These are phyloP conservation scores for Echinometra lucunter DNA, from an alignment of 53 echinoderm and acorn worm genomes.

Conservation along the genomic window DNA sequence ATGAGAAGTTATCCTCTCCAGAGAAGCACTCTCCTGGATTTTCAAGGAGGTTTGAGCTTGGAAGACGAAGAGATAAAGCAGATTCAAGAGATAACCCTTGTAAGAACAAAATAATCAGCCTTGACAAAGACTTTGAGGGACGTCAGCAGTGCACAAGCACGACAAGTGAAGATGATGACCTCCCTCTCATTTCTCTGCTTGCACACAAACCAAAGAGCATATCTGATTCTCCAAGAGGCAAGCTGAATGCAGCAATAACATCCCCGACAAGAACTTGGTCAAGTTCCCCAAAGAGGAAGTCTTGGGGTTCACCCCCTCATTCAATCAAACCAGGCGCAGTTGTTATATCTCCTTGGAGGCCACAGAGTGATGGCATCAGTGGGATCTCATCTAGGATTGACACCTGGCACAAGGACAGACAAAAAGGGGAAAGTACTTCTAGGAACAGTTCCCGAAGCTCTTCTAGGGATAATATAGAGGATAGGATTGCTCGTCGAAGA, in stretches of 20 bases:
- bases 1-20: neutral
- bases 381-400: neutral
- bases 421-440: neutral
- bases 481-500: neutral
- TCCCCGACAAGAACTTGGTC: constrained; percentile 10
- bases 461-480: neutral
- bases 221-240: neutral
- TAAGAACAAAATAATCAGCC: neutral
- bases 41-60: constrained; percentile 16
- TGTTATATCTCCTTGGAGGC: constrained; percentile 46
- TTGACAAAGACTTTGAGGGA: neutral
- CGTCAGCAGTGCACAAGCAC: neutral
- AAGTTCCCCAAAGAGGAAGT: neutral
- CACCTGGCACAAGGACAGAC: neutral
- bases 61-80: neutral
- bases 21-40: neutral
- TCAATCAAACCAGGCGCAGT: neutral
- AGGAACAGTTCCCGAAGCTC: neutral
- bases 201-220: neutral
- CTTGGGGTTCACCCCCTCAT: neutral
- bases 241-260: neutral
- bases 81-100: neutral
- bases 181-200: neutral
- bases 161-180: constrained; percentile 42
- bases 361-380: neutral